phyloP scores from a whole-genome alignment of 2,888 invertebrate species.

The Thecocarcelia acutangulata region DNA sequence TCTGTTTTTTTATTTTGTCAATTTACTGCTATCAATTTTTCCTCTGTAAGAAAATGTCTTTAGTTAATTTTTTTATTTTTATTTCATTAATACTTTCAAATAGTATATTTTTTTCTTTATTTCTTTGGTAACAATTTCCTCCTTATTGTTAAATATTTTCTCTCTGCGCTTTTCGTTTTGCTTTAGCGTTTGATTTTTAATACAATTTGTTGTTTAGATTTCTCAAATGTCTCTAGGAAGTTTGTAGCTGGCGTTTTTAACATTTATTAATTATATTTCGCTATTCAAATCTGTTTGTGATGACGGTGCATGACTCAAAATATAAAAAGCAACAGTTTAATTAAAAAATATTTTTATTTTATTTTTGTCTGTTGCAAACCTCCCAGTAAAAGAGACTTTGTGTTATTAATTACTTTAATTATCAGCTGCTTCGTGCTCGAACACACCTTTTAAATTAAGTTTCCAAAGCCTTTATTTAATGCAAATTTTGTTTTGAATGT shows the following conservation, averaged over 20 bases:
- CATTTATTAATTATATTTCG: background rate
- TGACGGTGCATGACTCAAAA: background rate
- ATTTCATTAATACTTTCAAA: no score
- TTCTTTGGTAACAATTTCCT: no score
- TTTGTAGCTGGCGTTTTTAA: constrained; percentile 47
- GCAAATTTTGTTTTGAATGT: background rate
- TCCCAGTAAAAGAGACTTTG: background rate
- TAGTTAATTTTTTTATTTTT: no score
- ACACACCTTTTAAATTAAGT: constrained; percentile 49
- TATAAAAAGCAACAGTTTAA: constrained; percentile 11
- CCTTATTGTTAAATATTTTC: no score
- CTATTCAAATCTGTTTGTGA: constrained; percentile 32
- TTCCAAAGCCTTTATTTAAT: background rate
- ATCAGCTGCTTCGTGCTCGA: constrained; percentile 56
- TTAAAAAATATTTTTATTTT: no score
- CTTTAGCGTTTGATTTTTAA: background rate
- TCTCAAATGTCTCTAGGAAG: constrained; percentile 62
- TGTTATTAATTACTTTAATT: constrained; percentile 60
- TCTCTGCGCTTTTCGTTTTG: background rate
- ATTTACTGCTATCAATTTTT: no score
- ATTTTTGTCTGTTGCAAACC: no score
- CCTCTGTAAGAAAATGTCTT: no score
- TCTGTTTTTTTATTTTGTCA: no score
- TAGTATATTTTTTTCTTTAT: no score
- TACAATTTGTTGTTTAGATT: background rate